Evolutionary conservation across 2,797 vertebrate genomes (phyloP).

Genomic region (Oreochromis grahami): DNA sequence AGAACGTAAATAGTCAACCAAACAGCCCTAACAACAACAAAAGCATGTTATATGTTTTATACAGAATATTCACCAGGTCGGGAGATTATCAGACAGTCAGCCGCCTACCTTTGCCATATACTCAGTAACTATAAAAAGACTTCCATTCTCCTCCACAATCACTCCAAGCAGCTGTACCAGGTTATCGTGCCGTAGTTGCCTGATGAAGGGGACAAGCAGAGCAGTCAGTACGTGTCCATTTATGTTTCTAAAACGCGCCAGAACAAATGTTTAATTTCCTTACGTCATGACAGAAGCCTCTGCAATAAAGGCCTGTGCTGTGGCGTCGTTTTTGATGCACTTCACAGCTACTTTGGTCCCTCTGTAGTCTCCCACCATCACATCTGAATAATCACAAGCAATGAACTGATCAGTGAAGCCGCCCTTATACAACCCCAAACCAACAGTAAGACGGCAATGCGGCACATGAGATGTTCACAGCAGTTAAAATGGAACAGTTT

Average conservation of each 20-base stretch:
- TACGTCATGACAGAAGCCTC: slow-evolving; percentile 99
- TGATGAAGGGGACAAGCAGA: slow-evolving; percentile 41
- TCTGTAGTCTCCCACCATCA: slow-evolving; percentile 93
- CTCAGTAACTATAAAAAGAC: slow-evolving; percentile 93
- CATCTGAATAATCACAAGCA: slow-evolving; percentile 76
- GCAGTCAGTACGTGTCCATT: not conserved
- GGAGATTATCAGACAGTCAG: not conserved
- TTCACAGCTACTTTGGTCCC: slow-evolving; percentile 96
- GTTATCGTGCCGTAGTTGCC: slow-evolving; percentile 93
- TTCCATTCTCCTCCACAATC: slow-evolving; percentile 91
- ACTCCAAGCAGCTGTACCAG: slow-evolving; percentile 95
- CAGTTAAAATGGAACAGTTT: not conserved
- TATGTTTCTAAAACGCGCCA: not conserved
- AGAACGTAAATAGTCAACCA: slow-evolving; percentile 94
- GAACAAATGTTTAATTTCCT: slow-evolving; percentile 34
- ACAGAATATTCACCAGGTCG: not conserved
- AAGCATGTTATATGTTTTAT: not conserved
- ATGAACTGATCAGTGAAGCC: not conserved
- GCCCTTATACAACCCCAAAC: not conserved
- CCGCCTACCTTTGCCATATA: slow-evolving; percentile 93
- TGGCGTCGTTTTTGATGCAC: slow-evolving; percentile 96
- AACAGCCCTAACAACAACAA: slow-evolving; percentile 82
- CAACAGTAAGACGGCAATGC: not conserved
- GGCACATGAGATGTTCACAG: not conserved
- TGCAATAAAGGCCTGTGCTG: slow-evolving; percentile 93